Evolutionary conservation across 2,113 vertebrate genomes (phyloP).

Genomic region (Isurus oxyrinchus): DNA sequence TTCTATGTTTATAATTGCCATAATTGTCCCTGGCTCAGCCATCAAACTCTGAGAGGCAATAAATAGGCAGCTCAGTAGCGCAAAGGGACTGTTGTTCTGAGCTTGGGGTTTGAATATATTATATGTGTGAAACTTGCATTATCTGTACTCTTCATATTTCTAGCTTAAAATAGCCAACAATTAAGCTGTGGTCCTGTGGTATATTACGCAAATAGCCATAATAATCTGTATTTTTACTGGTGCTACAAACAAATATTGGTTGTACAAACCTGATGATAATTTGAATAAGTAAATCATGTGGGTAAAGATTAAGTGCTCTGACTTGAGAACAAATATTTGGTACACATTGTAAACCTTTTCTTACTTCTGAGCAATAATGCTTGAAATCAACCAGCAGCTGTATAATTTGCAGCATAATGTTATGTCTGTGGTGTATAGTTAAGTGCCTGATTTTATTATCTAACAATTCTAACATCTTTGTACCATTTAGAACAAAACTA

Average conservation of each 20-base stretch:
- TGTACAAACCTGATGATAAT: background rate
- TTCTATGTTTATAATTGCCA: background rate
- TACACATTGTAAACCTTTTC: background rate
- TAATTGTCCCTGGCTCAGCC: background rate
- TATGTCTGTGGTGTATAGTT: background rate
- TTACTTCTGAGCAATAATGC: background rate
- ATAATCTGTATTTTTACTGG: background rate
- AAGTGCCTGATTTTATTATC: background rate
- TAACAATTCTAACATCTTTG: background rate
- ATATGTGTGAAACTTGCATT: background rate
- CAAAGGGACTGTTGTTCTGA: background rate
- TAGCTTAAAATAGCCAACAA: background rate
- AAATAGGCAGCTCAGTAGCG: too few relatives aligned
- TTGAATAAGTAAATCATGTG: slow-evolving; percentile 6
- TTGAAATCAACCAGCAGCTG: background rate
- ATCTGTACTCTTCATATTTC: background rate
- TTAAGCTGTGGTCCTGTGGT: background rate
- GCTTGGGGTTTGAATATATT: background rate
- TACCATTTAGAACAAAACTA: background rate
- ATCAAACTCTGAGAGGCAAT: background rate
- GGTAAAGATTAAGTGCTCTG: background rate
- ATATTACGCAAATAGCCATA: background rate
- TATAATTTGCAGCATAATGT: background rate
- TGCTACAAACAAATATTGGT: background rate
- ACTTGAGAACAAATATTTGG: background rate